Percentiles rank a stretch among this genome's conserved stretches.
These are phyloP conservation scores for Heterocephalus glaber DNA, from an alignment of 2,113 vertebrate species.

Conservation along the genomic window DNA sequence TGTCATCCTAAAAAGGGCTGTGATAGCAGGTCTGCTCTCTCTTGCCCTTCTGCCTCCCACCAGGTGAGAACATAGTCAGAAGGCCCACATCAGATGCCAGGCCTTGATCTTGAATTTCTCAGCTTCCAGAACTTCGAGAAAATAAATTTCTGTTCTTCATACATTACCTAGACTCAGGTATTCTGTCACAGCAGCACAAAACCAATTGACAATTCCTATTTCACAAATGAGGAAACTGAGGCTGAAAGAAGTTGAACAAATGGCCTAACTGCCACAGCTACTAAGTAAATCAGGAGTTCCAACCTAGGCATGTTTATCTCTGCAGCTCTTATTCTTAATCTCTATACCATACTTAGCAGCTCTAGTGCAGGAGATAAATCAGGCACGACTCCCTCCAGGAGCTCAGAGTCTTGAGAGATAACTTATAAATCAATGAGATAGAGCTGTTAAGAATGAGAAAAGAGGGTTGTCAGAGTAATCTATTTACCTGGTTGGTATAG, in stretches of 20 bases:
- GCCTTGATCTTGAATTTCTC: background rate
- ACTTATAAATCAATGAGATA: background rate
- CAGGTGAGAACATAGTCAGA: background rate
- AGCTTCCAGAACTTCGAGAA: background rate
- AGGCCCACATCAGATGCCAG: background rate
- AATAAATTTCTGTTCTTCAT: background rate
- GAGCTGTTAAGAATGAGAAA: background rate
- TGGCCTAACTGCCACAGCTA: background rate
- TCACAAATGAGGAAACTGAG: background rate
- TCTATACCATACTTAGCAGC: accelerated
- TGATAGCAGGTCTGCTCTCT: too few species aligned
- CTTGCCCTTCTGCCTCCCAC: background rate
- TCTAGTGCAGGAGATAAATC: background rate
- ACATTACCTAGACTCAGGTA: background rate
- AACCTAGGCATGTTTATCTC: background rate
- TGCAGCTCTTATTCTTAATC: background rate
- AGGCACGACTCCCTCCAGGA: accelerated
- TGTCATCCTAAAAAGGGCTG: too few species aligned
- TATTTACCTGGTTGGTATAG: background rate
- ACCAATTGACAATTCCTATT: background rate
- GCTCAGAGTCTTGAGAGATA: background rate
- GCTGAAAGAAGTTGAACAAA: background rate
- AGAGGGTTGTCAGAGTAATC: accelerated
- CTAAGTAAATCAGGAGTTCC: background rate
- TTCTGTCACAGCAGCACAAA: background rate